phyloP scores from a whole-genome alignment of 2,888 invertebrate genomes.

The Chymomyza procnemis region DNA sequence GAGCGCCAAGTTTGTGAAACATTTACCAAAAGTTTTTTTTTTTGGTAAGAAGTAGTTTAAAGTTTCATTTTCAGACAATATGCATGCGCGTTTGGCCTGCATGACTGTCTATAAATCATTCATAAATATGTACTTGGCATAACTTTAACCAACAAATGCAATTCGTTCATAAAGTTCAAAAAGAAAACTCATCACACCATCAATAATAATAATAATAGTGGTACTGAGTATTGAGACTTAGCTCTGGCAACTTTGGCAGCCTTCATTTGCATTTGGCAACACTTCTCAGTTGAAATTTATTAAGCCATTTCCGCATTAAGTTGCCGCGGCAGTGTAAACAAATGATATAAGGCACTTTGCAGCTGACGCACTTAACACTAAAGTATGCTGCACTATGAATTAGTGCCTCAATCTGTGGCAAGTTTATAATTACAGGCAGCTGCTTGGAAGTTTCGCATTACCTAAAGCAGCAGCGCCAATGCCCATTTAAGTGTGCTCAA shows the following conservation, averaged over 20 bases:
- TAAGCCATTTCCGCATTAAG: not conserved
- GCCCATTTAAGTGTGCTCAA: not conserved
- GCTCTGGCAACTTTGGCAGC: not conserved
- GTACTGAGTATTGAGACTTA: not conserved
- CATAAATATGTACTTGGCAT: not conserved
- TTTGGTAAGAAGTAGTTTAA: conserved; percentile 28
- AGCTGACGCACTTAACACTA: not conserved
- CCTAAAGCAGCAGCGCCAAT: conserved; percentile 13
- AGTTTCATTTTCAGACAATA: conserved; percentile 5
- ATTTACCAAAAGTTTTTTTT: not conserved
- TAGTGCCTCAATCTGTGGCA: not conserved
- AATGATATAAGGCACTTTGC: not conserved
- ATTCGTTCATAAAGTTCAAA: not conserved
- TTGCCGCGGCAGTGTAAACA: not conserved
- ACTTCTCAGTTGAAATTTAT: conserved; percentile 5
- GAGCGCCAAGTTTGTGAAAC: not conserved
- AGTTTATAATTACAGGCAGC: not conserved
- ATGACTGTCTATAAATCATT: not conserved
- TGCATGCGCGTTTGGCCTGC: too few species aligned
- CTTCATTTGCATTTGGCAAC: conserved; percentile 23
- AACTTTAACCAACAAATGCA: not conserved
- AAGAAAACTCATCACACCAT: conserved; percentile 3
- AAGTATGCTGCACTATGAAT: not conserved
- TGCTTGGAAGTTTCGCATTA: conserved; percentile 35
- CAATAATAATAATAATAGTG: conserved; percentile 13